These are phyloP conservation scores for Eurytoma californica DNA, from an alignment of 2,888 invertebrate species.

Conservation along the genomic window DNA sequence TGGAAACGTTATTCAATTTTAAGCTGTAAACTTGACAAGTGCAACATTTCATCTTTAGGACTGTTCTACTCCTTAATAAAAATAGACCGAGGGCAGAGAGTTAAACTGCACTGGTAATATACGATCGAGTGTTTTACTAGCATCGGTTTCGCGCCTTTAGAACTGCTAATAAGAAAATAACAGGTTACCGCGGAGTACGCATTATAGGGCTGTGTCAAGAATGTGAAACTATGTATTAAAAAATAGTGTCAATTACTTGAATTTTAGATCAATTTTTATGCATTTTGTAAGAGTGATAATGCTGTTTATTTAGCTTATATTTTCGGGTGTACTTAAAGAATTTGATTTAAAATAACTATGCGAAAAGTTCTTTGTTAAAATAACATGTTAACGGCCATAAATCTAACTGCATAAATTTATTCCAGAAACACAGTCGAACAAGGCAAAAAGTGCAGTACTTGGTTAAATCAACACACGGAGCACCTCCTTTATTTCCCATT, in stretches of 20 bases:
- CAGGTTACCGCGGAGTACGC: neutral
- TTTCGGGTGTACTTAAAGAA: too few relatives aligned
- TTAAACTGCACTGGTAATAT: neutral
- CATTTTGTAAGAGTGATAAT: too few relatives aligned
- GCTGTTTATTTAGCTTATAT: too few relatives aligned
- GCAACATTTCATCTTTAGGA: slow-evolving; percentile 29
- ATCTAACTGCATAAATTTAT: too few relatives aligned
- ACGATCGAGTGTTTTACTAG: neutral
- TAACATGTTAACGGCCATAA: too few relatives aligned
- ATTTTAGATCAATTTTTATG: too few relatives aligned
- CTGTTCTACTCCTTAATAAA: neutral
- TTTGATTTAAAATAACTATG: too few relatives aligned
- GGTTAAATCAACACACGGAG: slow-evolving; percentile 35
- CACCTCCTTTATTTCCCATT: slow-evolving; percentile 14
- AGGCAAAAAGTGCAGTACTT: neutral
- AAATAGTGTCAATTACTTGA: neutral
- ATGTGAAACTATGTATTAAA: neutral
- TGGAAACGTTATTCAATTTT: slow-evolving; percentile 54
- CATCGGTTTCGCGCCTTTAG: neutral
- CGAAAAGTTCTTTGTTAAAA: too few relatives aligned
- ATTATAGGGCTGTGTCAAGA: too few relatives aligned
- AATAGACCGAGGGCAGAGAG: neutral
- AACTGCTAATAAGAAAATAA: slow-evolving; percentile 5
- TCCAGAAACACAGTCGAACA: too few relatives aligned
- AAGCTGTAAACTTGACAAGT: slow-evolving; percentile 49